Conservation (phyloP, 2,113 vertebrate species). For the Pipa parva region DNA sequence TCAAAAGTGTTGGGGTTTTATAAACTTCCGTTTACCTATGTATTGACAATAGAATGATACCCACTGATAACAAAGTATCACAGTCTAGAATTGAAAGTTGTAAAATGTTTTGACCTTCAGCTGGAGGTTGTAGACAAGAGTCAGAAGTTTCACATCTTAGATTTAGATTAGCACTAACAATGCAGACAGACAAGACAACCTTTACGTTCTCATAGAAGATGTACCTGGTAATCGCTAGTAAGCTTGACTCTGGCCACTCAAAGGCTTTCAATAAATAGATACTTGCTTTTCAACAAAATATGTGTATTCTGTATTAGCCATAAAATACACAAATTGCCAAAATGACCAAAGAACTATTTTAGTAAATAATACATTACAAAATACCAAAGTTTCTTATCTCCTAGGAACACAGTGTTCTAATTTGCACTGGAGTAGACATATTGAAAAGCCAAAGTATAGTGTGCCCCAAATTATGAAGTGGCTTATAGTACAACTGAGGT, state of each 20-base stretch:
- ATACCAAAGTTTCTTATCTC: conserved; percentile 33
- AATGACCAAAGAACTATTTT: conserved; percentile 39
- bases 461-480: neutral
- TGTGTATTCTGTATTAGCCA: neutral
- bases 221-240: neutral
- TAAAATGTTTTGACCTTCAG: neutral
- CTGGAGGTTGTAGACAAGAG: neutral
- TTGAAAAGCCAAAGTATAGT: conserved; percentile 22
- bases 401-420: conserved; percentile 14
- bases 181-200: too few species aligned
- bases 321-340: neutral
- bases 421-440: conserved; percentile 14
- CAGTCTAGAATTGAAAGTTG: neutral
- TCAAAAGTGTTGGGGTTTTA: too few species aligned
- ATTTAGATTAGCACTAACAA: too few species aligned
- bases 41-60: neutral
- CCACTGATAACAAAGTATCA: neutral
- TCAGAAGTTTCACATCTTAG: neutral
- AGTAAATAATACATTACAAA: conserved; percentile 21
- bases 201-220: neutral
- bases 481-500: neutral
- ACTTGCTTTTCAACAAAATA: neutral
- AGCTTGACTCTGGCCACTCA: neutral
- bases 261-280: neutral
- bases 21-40: too few species aligned